Evolutionary conservation across 2,113 vertebrate genomes (phyloP).

Genomic region (Serinus canaria): DNA sequence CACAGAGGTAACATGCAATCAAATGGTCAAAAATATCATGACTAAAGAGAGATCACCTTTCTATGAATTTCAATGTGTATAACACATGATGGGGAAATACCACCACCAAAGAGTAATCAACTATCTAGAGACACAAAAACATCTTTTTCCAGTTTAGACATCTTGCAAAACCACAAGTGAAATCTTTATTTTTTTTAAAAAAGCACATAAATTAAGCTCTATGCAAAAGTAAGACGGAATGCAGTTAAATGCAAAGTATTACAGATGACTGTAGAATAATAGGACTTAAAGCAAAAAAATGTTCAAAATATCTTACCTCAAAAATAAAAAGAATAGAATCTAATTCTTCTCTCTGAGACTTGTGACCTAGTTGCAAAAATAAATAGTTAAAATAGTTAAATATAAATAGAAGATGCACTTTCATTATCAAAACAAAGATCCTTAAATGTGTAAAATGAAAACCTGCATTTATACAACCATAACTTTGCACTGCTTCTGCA

Average conservation of each 20-base stretch:
- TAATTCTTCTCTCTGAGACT: slow-evolving; percentile 97
- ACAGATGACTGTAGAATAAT: not conserved
- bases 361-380: slow-evolving; percentile 84
- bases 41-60: not conserved
- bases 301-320: slow-evolving; percentile 82
- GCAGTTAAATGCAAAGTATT: not conserved
- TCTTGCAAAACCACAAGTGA: not conserved
- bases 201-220: not conserved
- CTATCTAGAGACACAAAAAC: not conserved
- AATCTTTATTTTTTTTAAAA: not conserved
- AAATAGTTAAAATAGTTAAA: not conserved
- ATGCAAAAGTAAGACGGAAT: not conserved
- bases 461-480: not conserved
- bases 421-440: not conserved
- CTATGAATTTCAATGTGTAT: not conserved
- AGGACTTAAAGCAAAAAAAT: not conserved
- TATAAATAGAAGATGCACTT: slow-evolving; percentile 2
- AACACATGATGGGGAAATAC: not conserved
- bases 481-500: not conserved
- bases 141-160: not conserved
- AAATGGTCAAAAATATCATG: not conserved
- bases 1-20: not conserved
- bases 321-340: slow-evolving; percentile 99
- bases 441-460: not conserved
- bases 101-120: not conserved